Percentiles rank a stretch among this genome's conserved stretches.
Conservation (phyloP, 2,797 vertebrate species). For the Cercopithecus mitis region DNA sequence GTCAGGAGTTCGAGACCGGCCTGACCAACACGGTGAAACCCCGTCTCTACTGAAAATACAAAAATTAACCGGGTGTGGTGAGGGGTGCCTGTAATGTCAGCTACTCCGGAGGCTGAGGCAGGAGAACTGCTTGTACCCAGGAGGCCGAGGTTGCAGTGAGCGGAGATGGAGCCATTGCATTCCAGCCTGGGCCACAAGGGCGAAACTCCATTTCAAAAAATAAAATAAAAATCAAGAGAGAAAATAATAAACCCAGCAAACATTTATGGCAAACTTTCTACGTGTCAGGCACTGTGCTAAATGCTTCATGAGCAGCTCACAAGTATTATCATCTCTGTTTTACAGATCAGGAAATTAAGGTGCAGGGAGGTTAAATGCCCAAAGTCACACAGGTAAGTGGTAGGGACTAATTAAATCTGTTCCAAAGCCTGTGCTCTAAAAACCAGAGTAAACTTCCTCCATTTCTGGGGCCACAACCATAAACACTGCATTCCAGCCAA, state of each 20-base stretch:
- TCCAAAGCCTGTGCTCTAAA: neutral
- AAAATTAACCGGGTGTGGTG: neutral
- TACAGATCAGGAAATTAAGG: neutral
- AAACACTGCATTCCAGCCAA: neutral
- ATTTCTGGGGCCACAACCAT: neutral
- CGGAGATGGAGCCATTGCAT: neutral
- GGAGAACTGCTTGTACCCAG: neutral
- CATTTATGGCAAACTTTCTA: neutral
- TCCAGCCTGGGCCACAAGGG: neutral
- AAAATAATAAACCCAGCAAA: slow-evolving; percentile 15
- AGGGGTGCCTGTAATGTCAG: neutral
- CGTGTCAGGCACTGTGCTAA: neutral
- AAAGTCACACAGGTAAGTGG: neutral
- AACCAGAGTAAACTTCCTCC: neutral
- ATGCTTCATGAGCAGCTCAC: neutral
- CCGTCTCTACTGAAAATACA: neutral
- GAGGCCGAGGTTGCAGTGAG: neutral
- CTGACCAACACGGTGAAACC: neutral
- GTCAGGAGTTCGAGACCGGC: neutral
- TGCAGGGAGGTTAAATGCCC: neutral
- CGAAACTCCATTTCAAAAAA: neutral
- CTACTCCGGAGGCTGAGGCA: neutral
- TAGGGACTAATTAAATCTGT: neutral
- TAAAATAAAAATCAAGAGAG: neutral
- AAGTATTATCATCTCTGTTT: neutral